Evolutionary conservation across 2,113 vertebrate species (phyloP), one percentile per base, ranked within the genome.

Genomic region (Sylvietta virens): DNA sequence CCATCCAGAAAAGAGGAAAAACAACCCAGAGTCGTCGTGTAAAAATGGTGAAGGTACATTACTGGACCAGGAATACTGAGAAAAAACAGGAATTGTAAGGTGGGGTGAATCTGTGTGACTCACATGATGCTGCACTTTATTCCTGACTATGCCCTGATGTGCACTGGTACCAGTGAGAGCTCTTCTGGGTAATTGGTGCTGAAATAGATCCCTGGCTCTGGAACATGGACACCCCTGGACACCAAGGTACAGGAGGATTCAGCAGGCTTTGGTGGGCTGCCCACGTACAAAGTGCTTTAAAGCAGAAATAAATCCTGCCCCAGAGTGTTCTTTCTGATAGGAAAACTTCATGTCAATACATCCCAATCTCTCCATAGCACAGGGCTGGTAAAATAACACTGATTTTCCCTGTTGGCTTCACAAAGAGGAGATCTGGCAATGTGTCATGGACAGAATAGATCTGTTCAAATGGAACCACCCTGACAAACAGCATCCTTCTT

Each of bases 401-500:
- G 69, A 12, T 91, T 92, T 92, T 85, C 81, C 45, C 54, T 81
- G n/a, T 30, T 94, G 81, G 42, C 50, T 94, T 61, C 58, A 45
- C 40, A 57, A 72, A 85, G 44, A 81, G 37, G 15, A 42, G 45
- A 53, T 69, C 72, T 87, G 73, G 91, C 53, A 76, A 53, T 1
- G 19, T 66, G n/a, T 86, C 64, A 62, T 0, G 1, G 64, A 22
- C 47, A 94, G 76, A 95, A 91, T 51, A 62, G 79, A 74, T 93
- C 39, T 94, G 74, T 88, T 90, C 48, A 67, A 81, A 93, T 53
- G 56, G 77, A 90, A 56, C 24, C n/a, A 73, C 44, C 31, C 71
- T 83, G 76, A 95, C 56, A 92, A 93, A 83, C 31, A 82, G 26
- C 40, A 86, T 88, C 74, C 44, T 91, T 79, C 81, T 83, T 69